These are phyloP conservation scores for Catostylus mosaicus DNA, from an alignment of 30 jellyfish, hydroid and myxozoan species.

Conservation along the genomic window DNA sequence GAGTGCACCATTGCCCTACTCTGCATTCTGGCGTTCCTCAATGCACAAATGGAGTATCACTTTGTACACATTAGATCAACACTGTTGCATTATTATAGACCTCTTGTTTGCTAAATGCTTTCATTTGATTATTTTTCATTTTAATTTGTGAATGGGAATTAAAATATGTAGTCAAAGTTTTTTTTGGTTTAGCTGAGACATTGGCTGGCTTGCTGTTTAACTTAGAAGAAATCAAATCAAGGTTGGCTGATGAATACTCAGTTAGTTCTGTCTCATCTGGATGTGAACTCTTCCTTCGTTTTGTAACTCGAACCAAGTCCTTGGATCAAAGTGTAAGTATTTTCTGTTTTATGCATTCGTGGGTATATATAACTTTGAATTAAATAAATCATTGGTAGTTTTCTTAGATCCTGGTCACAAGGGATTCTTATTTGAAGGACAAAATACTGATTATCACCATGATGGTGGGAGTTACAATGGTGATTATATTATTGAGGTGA, in stretches of 20 bases:
- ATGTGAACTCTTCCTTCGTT: constrained; percentile 87
- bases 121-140: too few relatives aligned
- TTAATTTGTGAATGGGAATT: too few relatives aligned
- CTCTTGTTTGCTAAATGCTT: too few relatives aligned
- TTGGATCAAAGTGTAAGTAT: constrained; percentile 72
- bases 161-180: too few relatives aligned
- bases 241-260: constrained; percentile 61
- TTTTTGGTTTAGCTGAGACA: constrained; percentile 65
- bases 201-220: constrained; percentile 73
- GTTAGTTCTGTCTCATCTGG: constrained; percentile 95
- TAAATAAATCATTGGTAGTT: not conserved
- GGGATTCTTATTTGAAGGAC: not conserved
- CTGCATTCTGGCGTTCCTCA: too few relatives aligned
- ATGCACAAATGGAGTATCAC: too few relatives aligned
- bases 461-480: not conserved
- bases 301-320: constrained; percentile 77
- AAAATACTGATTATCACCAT: not conserved
- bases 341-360: too few relatives aligned
- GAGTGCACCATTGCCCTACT: too few relatives aligned
- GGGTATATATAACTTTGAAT: not conserved
- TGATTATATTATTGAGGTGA: too few relatives aligned
- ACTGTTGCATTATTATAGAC: too few relatives aligned
- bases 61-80: too few relatives aligned
- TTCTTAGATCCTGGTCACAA: not conserved
- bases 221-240: constrained; percentile 58